phyloP scores from a whole-genome alignment of 2,113 vertebrate species.

The Eubucco bourcierii region DNA sequence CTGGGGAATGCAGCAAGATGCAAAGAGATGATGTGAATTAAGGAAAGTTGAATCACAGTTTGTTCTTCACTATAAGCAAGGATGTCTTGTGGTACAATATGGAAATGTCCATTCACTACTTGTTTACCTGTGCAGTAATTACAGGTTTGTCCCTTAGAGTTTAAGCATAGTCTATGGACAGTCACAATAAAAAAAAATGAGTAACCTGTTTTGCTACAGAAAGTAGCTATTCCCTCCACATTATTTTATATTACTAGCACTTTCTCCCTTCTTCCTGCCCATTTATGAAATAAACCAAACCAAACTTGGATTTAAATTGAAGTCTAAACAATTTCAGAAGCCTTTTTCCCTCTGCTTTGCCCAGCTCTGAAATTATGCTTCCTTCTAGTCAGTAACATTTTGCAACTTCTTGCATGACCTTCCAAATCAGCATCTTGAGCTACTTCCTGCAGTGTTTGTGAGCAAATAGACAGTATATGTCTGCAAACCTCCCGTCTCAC shows the following conservation, averaged over 20 bases:
- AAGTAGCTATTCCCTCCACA: background rate
- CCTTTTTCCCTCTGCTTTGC: background rate
- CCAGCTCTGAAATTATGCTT: background rate
- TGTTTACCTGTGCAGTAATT: background rate
- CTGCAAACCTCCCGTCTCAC: background rate
- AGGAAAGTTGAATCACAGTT: background rate
- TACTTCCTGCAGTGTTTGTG: background rate
- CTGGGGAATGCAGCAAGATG: background rate
- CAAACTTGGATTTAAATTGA: background rate
- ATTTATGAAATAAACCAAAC: background rate
- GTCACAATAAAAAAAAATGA: background rate
- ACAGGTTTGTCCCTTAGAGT: background rate
- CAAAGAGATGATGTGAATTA: background rate
- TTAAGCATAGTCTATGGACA: background rate
- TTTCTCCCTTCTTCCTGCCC: background rate
- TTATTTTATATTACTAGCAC: background rate
- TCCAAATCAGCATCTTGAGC: background rate
- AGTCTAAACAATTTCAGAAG: background rate
- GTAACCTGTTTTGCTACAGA: background rate
- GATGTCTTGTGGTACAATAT: background rate
- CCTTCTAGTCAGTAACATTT: constrained; percentile 1
- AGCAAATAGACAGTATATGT: background rate
- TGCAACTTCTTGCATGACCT: background rate
- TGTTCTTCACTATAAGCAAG: background rate
- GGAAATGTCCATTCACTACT: background rate